Base-by-base conservation (phyloP, 2,888 invertebrate genomes). In the Pterobdella sp. region DNA sequence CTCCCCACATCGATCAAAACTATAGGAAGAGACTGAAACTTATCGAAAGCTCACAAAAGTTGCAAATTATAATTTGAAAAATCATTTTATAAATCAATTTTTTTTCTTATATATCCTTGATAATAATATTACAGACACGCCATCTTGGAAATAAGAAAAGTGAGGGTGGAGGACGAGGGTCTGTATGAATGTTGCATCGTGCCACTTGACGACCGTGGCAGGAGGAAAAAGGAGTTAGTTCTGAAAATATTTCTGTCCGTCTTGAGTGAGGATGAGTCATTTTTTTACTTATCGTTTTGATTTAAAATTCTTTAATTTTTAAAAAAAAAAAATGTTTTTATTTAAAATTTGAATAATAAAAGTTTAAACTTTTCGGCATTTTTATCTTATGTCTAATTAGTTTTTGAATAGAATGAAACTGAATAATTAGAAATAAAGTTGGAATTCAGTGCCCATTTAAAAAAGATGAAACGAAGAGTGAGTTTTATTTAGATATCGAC, bases 1-100 rank as follows among this genome's bases (percentile, higher is more conserved):
- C 60, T 26, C 60, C 60, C 4, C 60, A 56, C 60, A n/a, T 56
- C n/a, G 60, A 56, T 26, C 60, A 56, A n/a, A 56, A 56, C 14
- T 56, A 18, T 26, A 7, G 7, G n/a, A 56, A 56, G n/a, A 56
- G 60, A n/a, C 4, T 56, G 10, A 56, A 56, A 56, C 60, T 56
- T 4, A 56, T 22, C 60, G 60, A 56, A 22, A n/a, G 4, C 60
- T 56, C 60, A 14, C n/a, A 56, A 56, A 56, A 26, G 60, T 42
- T 4, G 60, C 3, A n/a, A 4, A 14, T 18, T 56, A 4, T 56
- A 56, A 42, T 42, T 42, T 42, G 22, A 42, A 42, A 42, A 22
- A 42, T 14, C 10, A 7, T 14, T 22, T 42, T 14, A 42, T 22
- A 42, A 42, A 42, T 14, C 49, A 42, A 14, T 22, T 14, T 14